Base-by-base conservation (phyloP, 2,797 vertebrate genomes). In the Enteromius trimaculatus region DNA sequence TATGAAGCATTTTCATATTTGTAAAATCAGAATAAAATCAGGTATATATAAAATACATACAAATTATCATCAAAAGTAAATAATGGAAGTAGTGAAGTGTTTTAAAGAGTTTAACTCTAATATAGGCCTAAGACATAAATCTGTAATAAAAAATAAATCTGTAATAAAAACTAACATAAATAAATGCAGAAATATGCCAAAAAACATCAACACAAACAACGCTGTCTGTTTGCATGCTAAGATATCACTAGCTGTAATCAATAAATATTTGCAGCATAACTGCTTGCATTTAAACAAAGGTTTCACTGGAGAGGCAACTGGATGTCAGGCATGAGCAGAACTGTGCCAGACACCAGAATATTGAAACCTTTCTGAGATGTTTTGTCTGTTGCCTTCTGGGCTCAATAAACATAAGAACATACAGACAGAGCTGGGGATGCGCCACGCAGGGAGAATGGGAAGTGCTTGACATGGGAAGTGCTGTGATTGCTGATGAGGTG, bases 401-500 rank as follows among this genome's bases (percentile, higher is more conserved):
- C 80, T 89, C 82, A 84, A 85, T 89, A 85, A 88, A 86, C 83
- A 81, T 77, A 77, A 60, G 79, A 71, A 74, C 62, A 39, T 78
- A 80, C 47, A 71, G 42, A 26, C 51, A 60, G 74, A 60, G 64
- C 44, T 77, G 65, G 19, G 65, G 53, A 80, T 82, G 69, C 51
- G 34, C 79, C 47, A 79, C 23, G 77, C 83, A 65, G 83, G 44
- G 77, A 82, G 77, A 84, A 85, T 79, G 34, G 69, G 66, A 86
- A 80, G 83, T 77, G 81, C 55, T 82, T 82, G 83, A 65, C 37
- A 83, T 65, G 76, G 76, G 76, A 77, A 82, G 79, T 83, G 85
- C 81, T 77, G 53, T 84, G 85, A 82, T 79, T 85, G 80, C 64
- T 84, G 89, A 88, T 83, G 86, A 86, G 83, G 64, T 83, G 80